Percentiles rank a stretch among this genome's conserved stretches.
Conservation (phyloP, 2,888 invertebrate species). For the Ganaspis brasiliensis region DNA sequence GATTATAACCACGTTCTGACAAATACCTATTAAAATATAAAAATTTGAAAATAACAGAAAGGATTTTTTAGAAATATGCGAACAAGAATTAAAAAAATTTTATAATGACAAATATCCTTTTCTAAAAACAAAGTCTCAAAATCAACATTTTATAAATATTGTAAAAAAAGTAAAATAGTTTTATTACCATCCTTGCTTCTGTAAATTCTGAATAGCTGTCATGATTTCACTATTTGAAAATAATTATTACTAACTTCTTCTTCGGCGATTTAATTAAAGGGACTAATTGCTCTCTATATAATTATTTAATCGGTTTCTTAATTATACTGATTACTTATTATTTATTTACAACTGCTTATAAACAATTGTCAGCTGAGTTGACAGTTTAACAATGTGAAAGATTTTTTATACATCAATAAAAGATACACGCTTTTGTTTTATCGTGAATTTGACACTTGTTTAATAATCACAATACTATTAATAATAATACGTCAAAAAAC, state of each 20-base stretch:
- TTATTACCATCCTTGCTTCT: not conserved
- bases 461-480: not conserved
- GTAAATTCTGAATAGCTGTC: constrained; percentile 35
- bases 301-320: not conserved
- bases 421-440: not conserved
- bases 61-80: not conserved
- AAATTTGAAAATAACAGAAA: not conserved
- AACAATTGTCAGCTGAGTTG: constrained; percentile 38
- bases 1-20: constrained; percentile 87
- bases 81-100: no score
- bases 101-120: not conserved
- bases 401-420: constrained; percentile 13
- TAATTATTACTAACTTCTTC: not conserved
- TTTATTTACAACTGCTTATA: constrained; percentile 9
- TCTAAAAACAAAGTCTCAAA: not conserved
- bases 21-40: constrained; percentile 83
- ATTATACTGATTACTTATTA: not conserved
- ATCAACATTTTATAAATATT: not conserved
- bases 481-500: not conserved
- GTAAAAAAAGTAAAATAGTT: not conserved
- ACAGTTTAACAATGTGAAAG: not conserved
- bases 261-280: not conserved
- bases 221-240: constrained; percentile 19
- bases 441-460: not conserved
- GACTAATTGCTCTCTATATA: constrained; percentile 8